Base-by-base conservation (phyloP, 1,140 invertebrate genomes). In the Magallana gigas region DNA sequence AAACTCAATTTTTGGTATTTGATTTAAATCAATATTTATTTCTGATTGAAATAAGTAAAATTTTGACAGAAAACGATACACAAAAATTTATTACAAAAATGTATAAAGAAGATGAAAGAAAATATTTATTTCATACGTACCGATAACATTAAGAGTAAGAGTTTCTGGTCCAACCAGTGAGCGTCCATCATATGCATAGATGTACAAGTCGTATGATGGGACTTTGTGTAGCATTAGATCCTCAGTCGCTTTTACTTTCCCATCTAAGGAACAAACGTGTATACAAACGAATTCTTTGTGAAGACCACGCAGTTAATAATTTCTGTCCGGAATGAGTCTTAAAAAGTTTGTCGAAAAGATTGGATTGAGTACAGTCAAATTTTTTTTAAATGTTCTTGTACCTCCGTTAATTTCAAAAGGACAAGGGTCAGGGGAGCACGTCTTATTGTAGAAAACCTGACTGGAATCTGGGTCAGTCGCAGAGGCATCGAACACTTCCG, bases 361-460 rank as follows among this genome's bases (percentile, higher is more conserved):
- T 48, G 36, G 36, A 48, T 48, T 4, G 36, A 5, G 36, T 48
- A 48, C 36, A 48, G 36, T 48, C 36, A 48, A 36, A 48, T 48
- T 48, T 5, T 5, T 48, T 48, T 4, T 4, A 48, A 48, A 48
- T 48, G 36, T 48, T 48, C 36, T 5, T 29, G 56, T 59, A 85
- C 64, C 57, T 58, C 57, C 76, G 36, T 29, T 23, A 18, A 86
- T 68, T 29, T 86, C 57, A 71, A 86, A 86, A 8, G 85, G 85
- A 86, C 85, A 86, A 16, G 64, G 64, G 29, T 11, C 56, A 58
- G 85, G 85, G 14, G 29, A 18, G 23, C 85, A 86, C 6, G 85
- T 86, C 58, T 59, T 80, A 57, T 80, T 86, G n/a, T 86, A 87
- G 23, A 83, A 64, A 7, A 87, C 14, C n/a, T 83, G 76, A 18